Evolutionary conservation across 2,888 invertebrate genomes (phyloP), one percentile per base, ranked within the genome.

Genomic region (Drosophila antonietae): DNA sequence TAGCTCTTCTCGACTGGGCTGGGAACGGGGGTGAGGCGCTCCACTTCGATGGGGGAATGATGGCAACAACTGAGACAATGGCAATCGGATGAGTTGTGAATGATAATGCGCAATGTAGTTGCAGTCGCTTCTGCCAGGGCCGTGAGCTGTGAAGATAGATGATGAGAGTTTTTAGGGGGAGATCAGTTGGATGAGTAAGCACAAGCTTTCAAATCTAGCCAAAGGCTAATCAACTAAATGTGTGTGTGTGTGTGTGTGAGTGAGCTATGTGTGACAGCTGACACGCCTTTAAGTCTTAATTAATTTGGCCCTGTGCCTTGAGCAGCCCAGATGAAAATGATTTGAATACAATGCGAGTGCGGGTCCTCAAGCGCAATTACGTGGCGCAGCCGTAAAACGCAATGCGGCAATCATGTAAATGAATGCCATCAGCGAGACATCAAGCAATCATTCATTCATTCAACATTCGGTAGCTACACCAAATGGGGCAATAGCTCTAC

Each of bases 401-500:
- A 90, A 90, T 90, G 90, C 89, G 90, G 82, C 90, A 90, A 90
- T 90, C 90, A 90, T 90, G 87, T 82, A 85, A 89, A 90, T 90
- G 83, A 86, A 81, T 75, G 78, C 75, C 83, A 80, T 71, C 73
- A 72, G 71, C 68, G 62, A 80, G 83, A 68, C 78, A 78, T 80
- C 76, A 73, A 37, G 33, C 68, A 64, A 47, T 51, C 67, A 73
- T 47, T 41, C 69, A 77, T 60, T 58, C 75, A 64, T 51, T 53
- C 75, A 51, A 20, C 59, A 23, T 58, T 55, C 49, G 53, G 14
- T n/a, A 53, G 68, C 37, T 43, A 35, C 33, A 41, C 55, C 41
- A 56, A 56, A 56, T 56, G 58, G 41, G 55, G 41, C 51, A 59
- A 57, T 43, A 37, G 75, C 56, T 51, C 70, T 51, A 35, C 59